A percentile compares a stretch with the other conserved stretches of the same genome.
These are phyloP conservation scores for Acropora tenuis DNA, from an alignment of 64 coral and sea anemone genomes.

Conservation along the genomic window DNA sequence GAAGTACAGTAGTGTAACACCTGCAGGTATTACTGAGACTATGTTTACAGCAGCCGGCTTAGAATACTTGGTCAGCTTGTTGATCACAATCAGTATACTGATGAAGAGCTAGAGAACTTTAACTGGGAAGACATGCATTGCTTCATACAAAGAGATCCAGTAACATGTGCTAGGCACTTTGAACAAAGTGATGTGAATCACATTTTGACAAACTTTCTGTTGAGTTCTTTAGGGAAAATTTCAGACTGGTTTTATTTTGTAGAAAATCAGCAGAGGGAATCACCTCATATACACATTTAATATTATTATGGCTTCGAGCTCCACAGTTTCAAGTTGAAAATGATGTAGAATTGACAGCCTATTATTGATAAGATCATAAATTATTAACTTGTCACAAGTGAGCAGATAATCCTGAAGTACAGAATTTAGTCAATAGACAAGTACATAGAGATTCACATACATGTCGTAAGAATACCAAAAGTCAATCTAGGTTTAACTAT, in stretches of 20 bases:
- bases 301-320: conserved; percentile 50
- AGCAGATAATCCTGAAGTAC: conserved; percentile 18
- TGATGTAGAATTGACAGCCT: conserved; percentile 41
- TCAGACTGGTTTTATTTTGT: conserved; percentile 44
- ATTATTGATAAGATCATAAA: conserved; percentile 57
- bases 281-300: conserved; percentile 70
- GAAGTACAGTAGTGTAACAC: conserved; percentile 29
- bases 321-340: conserved; percentile 44
- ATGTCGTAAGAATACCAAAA: conserved; percentile 22
- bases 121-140: no score
- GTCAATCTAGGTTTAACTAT: conserved; percentile 35
- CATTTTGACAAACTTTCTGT: conserved; percentile 56
- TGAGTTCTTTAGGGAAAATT: conserved; percentile 31
- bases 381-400: conserved; percentile 14
- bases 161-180: no score
- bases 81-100: no score
- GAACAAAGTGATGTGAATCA: no score
- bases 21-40: conserved; percentile 28
- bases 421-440: conserved; percentile 49
- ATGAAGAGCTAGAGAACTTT: no score
- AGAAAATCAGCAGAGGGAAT: conserved; percentile 60
- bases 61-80: no score
- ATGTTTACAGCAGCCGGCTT: no score
- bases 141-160: no score
- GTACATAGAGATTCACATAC: conserved; percentile 50